phyloP scores from a whole-genome alignment of 2,113 vertebrate species.

The Microtus pennsylvanicus region DNA sequence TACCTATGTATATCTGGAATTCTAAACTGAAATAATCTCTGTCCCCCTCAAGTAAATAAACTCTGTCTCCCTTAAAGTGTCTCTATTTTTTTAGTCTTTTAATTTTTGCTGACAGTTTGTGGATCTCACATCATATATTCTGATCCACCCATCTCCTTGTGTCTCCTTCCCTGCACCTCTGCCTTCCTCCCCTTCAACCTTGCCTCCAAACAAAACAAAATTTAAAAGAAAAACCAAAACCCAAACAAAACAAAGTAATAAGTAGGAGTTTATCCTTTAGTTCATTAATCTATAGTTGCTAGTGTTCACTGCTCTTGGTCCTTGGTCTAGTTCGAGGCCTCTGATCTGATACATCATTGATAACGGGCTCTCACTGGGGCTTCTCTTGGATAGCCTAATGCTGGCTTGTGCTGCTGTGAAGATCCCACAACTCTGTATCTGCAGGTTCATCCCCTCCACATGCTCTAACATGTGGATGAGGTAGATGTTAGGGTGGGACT shows the following conservation, averaged over 20 bases:
- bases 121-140: too few species aligned
- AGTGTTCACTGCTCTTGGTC: not conserved
- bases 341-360: not conserved
- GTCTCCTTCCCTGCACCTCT: too few species aligned
- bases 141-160: too few species aligned
- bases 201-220: too few species aligned
- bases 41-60: too few species aligned
- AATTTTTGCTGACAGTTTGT: too few species aligned
- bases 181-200: too few species aligned
- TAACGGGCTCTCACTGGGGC: not conserved
- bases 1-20: not conserved
- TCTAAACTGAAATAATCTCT: not conserved
- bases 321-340: not conserved
- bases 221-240: too few species aligned
- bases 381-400: not conserved
- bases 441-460: not conserved
- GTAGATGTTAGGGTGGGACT: not conserved
- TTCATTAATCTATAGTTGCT: not conserved
- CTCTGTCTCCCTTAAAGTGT: too few species aligned
- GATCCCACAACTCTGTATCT: not conserved
- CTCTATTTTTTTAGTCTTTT: too few species aligned
- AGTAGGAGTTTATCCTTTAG: not conserved
- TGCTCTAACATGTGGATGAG: not conserved
- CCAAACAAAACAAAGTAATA: too few species aligned
- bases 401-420: not conserved